These are phyloP conservation scores for Serinus canaria DNA, from an alignment of 2,113 vertebrate genomes.

Conservation along the genomic window DNA sequence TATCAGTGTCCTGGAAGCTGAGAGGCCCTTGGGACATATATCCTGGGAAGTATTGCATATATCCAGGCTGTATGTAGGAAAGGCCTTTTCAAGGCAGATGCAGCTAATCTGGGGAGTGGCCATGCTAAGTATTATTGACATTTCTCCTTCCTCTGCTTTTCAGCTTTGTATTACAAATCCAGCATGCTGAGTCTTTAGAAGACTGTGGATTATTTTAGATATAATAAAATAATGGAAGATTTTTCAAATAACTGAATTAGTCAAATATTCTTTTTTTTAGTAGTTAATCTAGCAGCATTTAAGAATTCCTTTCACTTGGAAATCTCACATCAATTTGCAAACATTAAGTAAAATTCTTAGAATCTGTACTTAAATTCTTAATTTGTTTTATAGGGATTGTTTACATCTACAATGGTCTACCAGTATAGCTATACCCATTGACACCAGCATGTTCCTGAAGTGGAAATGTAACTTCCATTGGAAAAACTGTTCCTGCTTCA, in stretches of 20 bases:
- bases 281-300: neutral
- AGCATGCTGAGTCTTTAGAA: neutral
- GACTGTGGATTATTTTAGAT: neutral
- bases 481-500: neutral
- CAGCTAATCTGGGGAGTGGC: neutral
- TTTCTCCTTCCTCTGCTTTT: neutral
- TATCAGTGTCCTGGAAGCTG: neutral
- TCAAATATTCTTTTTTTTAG: neutral
- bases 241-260: neutral
- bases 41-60: neutral
- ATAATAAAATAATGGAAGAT: neutral
- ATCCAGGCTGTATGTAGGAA: neutral
- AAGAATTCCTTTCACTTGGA: neutral
- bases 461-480: neutral
- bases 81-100: neutral
- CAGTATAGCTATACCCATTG: neutral
- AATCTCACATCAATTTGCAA: neutral
- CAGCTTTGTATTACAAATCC: neutral
- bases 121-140: rapidly evolving
- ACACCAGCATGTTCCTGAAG: neutral
- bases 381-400: neutral
- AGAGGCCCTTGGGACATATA: neutral
- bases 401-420: neutral
- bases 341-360: neutral
- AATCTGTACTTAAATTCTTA: neutral